Evolutionary conservation across 2,113 vertebrate species (phyloP).

Genomic region (Atherinomorus stipes): DNA sequence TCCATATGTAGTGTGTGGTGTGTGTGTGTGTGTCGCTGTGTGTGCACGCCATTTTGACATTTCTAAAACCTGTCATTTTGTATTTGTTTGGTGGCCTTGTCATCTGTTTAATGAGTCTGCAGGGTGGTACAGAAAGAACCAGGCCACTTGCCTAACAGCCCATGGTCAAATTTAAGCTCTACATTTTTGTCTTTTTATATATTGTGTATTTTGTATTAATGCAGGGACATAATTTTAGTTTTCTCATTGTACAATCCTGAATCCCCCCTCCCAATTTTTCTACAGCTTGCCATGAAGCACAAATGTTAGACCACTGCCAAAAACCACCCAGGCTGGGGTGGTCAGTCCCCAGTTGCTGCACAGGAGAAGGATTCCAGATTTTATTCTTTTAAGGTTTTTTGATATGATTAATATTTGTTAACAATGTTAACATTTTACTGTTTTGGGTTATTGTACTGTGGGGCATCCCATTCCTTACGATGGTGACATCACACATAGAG

Average conservation of each 20-base stretch:
- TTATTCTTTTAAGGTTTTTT: constrained; percentile 59
- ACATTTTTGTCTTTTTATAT: neutral
- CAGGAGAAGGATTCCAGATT: constrained; percentile 67
- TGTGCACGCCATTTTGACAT: no score
- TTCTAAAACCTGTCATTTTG: constrained; percentile 9
- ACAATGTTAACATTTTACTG: constrained; percentile 62
- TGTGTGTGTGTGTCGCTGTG: constrained; percentile 1
- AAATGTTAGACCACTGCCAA: constrained; percentile 90
- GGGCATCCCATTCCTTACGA: constrained; percentile 40
- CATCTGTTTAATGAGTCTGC: constrained; percentile 46
- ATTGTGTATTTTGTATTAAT: neutral
- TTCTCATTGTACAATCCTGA: constrained; percentile 22
- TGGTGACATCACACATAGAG: constrained; percentile 19
- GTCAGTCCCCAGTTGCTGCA: constrained; percentile 48
- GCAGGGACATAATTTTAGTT: neutral
- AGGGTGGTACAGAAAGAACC: neutral
- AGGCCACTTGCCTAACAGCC: neutral
- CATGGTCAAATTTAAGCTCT: neutral
- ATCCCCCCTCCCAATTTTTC: constrained; percentile 31
- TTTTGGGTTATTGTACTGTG: constrained; percentile 47
- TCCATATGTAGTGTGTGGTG: neutral
- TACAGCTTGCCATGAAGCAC: constrained; percentile 99
- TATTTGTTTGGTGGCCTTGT: constrained; percentile 33
- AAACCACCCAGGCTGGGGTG: constrained; percentile 64
- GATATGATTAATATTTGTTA: constrained; percentile 70